Evolutionary conservation across 2,113 vertebrate species (phyloP), one percentile per base, ranked within the genome.

Genomic region (Haemorhous mexicanus): DNA sequence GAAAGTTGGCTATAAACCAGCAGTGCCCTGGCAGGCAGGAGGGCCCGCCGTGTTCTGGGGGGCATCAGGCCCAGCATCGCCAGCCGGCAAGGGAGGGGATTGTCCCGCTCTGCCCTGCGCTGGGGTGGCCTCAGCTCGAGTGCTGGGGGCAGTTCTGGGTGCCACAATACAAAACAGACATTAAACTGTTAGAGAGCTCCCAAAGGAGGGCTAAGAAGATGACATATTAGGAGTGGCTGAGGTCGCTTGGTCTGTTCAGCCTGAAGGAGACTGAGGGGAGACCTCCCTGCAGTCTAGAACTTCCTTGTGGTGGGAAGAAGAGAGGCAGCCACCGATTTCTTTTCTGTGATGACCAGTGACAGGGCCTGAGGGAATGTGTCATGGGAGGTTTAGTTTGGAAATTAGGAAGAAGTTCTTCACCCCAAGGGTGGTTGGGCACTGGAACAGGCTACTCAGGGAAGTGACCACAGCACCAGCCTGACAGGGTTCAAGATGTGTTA

Each of bases 41-140:
- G 46, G 20, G 16, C 16, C 35, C 15, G 0, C 1, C 1, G 0
- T 68, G 53, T 49, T 24, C 66, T 50, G 37, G 32, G 7, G 19
- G 0, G 3, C 24, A 43, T 20, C 55, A 61, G 24, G 19, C 30
- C 6, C 35, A 59, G 35, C 66, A 61, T 20, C 0, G 0, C 19
- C 56, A 26, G 27, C 6, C 0, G 16, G 18, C 39, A 63, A 33
- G n/a, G 18, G 22, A 63, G 14, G 46, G 11, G 27, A 39, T 28
- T 73, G 28, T 33, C 49, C 58, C 0, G 0, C 16, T 35, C 56
- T 72, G 26, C 39, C 46, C 39, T 46, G 58, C 7, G 1, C 33
- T 63, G 23, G 18, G 22, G 28, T 0, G 0, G 30, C 16, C 43
- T 66, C n/a, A 49, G 4, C 23, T 47, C 1, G 0, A 21, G 24